Evolutionary conservation across 2,888 invertebrate genomes (phyloP), one percentile per base, ranked within the genome.

Genomic region (Prenolepis imparis): DNA sequence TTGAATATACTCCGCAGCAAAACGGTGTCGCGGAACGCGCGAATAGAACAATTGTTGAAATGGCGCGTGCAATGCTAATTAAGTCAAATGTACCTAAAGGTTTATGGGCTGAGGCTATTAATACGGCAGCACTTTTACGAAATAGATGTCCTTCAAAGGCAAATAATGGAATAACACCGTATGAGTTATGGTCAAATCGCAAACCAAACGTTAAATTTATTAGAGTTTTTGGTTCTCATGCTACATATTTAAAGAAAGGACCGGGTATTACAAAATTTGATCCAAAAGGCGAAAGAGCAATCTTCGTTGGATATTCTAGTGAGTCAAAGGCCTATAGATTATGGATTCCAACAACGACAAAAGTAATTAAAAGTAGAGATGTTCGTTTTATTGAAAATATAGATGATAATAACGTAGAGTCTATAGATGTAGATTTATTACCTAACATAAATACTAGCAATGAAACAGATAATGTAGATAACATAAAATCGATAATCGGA

Each of bases 11-110:
- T 0, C 80, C 84, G 3, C 80, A 84, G 36, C 80, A 84, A 24
- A 84, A 84, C 52, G 84, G 74, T 11, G 61, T 84, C 18, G 80
- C 80, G 0, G 84, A 84, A 39, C 39, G 80, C 0, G 73, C 44
- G 15, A 84, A 84, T 48, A 18, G 74, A 11, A 84, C 84, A 28
- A n/a, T 84, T 0, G 80, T 80, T n/a, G 80, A 84, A 61, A 84
- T 80, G 73, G 80, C 80, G 15, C 64, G 80, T 4, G 52, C 24
- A 11, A 61, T 84, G 74, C 61, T 84, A 44, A 15, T 80, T 3
- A 63, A 72, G 8, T 64, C 74, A n/a, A 44, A 24, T 4, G 21
- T 81, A 15, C 61, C 80, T 3, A 61, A 64, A 36, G 24, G 3
- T 9, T n/a, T 81, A 15, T 84, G 63, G 68, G 84, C 61, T 0